Evolutionary conservation across 2,797 vertebrate genomes (phyloP).

Genomic region (Paramormyrops hopkinsi): DNA sequence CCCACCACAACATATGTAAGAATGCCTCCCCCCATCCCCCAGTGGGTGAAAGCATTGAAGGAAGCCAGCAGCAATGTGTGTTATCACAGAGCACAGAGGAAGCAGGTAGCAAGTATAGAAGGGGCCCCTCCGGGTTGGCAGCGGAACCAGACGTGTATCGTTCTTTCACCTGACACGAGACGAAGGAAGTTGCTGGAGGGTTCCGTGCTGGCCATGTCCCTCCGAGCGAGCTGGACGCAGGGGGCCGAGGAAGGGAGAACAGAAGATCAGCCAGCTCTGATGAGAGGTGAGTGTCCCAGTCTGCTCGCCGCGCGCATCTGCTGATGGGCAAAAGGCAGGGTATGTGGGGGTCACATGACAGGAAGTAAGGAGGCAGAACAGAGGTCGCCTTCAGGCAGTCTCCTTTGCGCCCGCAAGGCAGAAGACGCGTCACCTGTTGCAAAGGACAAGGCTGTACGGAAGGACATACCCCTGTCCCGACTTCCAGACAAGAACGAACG

Average conservation of each 20-base stretch:
- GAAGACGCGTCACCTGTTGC: not conserved
- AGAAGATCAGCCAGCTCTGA: not conserved
- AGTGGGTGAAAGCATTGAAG: not conserved
- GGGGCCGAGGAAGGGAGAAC: not conserved
- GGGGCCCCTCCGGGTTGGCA: not conserved
- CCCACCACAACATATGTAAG: not conserved
- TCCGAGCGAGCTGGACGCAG: not conserved
- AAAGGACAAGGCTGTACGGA: not conserved
- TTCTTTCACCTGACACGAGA: slow-evolving; percentile 43
- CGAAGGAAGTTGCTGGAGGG: slow-evolving; percentile 33
- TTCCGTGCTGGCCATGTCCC: not conserved
- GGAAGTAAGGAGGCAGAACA: not conserved
- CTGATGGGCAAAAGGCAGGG: not conserved
- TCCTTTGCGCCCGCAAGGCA: not conserved
- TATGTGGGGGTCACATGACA: slow-evolving; percentile 19
- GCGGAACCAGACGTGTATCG: no score
- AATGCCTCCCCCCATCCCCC: not conserved
- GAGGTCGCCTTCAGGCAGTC: not conserved
- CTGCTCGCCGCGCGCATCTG: not conserved
- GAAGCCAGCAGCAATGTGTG: not conserved
- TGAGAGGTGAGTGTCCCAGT: not conserved
- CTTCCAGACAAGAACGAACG: not conserved
- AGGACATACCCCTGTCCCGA: not conserved
- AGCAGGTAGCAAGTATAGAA: not conserved
- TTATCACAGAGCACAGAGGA: not conserved